phyloP scores from a whole-genome alignment of 2,797 vertebrate genomes.

The Lemur catta region DNA sequence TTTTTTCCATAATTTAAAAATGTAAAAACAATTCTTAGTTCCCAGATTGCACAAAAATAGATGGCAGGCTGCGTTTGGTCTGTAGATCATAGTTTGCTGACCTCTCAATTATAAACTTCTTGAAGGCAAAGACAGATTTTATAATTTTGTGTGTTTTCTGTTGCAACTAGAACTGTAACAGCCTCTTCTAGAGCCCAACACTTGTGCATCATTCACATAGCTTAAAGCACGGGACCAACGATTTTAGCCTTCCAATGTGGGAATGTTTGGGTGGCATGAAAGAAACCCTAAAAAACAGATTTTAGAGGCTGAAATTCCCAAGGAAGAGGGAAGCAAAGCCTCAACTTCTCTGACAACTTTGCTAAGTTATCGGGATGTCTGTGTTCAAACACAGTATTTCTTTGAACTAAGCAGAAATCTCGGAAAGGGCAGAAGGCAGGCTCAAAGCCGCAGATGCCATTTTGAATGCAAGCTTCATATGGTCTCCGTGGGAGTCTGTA shows the following conservation, averaged over 20 bases:
- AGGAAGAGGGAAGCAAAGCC: neutral
- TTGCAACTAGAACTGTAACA: neutral
- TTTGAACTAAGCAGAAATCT: conserved; percentile 34
- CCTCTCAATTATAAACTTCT: neutral
- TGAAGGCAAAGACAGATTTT: neutral
- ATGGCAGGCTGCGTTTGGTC: neutral
- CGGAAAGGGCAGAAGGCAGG: conserved; percentile 65
- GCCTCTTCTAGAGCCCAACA: neutral
- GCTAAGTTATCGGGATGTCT: neutral
- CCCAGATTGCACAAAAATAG: neutral
- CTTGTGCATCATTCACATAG: neutral
- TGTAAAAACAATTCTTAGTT: neutral
- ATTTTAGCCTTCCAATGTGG: neutral
- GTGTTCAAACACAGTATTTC: conserved; percentile 56
- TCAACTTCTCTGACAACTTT: neutral
- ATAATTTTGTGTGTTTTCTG: neutral
- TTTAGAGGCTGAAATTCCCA: neutral
- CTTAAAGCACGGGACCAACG: neutral
- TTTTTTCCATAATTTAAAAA: neutral
- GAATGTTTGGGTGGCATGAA: neutral
- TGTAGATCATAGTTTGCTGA: neutral
- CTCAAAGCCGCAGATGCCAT: conserved; percentile 65
- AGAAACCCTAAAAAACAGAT: neutral
- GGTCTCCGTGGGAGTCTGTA: conserved; percentile 73
- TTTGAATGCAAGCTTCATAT: conserved; percentile 70